These are phyloP conservation scores for Neosilurus mollespiculum DNA, from an alignment of 2,797 vertebrate species.

Conservation along the genomic window DNA sequence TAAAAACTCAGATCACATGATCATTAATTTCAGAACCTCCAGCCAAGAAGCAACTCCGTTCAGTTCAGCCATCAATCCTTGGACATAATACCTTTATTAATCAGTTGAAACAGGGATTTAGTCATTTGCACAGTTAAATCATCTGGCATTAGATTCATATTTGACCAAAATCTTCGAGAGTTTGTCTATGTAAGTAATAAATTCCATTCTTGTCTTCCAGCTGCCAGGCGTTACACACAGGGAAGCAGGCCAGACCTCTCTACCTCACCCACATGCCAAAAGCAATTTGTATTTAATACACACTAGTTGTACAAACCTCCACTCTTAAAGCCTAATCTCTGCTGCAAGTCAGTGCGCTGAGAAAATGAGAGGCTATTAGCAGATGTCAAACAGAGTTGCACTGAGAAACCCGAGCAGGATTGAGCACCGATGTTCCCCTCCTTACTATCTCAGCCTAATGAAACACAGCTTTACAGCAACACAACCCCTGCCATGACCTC, in stretches of 20 bases:
- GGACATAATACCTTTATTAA: slow-evolving; percentile 29
- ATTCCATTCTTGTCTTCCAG: slow-evolving; percentile 26
- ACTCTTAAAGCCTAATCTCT: slow-evolving; percentile 56
- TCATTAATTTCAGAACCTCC: slow-evolving; percentile 17
- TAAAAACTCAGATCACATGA: slow-evolving; percentile 19
- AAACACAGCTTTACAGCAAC: slow-evolving; percentile 37
- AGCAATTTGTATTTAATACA: slow-evolving; percentile 49
- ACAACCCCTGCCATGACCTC: slow-evolving; percentile 22
- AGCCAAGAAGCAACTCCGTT: not conserved
- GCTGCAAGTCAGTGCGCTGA: slow-evolving; percentile 53
- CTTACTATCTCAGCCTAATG: slow-evolving; percentile 35
- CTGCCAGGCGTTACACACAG: slow-evolving; percentile 36
- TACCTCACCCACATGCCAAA: slow-evolving; percentile 36
- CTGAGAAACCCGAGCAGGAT: slow-evolving; percentile 45
- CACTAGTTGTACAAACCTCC: slow-evolving; percentile 59
- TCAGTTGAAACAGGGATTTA: slow-evolving; percentile 25
- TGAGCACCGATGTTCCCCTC: slow-evolving; percentile 18
- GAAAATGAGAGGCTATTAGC: slow-evolving; percentile 60
- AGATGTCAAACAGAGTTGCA: slow-evolving; percentile 47
- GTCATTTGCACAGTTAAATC: slow-evolving; percentile 24
- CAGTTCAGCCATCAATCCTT: slow-evolving; percentile 23
- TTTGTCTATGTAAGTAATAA: slow-evolving; percentile 15
- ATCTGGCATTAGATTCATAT: not conserved
- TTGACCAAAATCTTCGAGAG: slow-evolving; percentile 13
- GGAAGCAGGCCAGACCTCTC: slow-evolving; percentile 33